A percentile compares a stretch with the other conserved stretches of the same genome.
Conservation (phyloP, 2,797 vertebrate species). For the Echiichthys vipera region DNA sequence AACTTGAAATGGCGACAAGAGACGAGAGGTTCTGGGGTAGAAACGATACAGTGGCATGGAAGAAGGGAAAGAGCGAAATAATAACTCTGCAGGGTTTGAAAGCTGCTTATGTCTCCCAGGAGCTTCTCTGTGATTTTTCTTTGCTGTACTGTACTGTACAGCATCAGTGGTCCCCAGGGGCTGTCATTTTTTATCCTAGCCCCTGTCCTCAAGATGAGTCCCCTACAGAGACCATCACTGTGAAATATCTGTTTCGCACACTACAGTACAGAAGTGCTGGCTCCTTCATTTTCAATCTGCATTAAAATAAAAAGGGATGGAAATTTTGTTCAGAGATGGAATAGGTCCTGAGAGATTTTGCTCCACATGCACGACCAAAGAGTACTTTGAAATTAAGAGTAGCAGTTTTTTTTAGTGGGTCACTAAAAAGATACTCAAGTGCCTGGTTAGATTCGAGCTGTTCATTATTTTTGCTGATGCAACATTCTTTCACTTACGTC, state of each 20-base stretch:
- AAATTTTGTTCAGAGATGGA: constrained; percentile 16
- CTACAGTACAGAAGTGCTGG: constrained; percentile 5
- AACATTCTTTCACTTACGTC: background rate
- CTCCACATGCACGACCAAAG: background rate
- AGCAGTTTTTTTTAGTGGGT: constrained; percentile 25
- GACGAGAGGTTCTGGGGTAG: constrained; percentile 3
- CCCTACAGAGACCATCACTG: constrained; percentile 27
- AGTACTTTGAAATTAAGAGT: background rate
- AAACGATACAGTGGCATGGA: constrained; percentile 18
- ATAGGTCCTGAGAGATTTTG: constrained; percentile 3
- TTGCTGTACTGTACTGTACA: constrained; percentile 23
- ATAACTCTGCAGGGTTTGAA: constrained; percentile 46
- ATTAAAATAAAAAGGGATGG: constrained; percentile 24
- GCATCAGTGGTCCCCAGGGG: constrained; percentile 25
- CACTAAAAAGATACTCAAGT: background rate
- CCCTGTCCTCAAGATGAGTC: constrained; percentile 55
- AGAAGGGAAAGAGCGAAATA: constrained; percentile 31
- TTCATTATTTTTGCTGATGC: background rate
- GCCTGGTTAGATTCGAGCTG: background rate
- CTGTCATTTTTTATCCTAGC: constrained; percentile 28
- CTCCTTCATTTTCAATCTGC: constrained; percentile 20
- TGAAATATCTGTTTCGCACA: constrained; percentile 30
- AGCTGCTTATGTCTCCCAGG: constrained; percentile 66
- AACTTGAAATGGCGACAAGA: constrained; percentile 21
- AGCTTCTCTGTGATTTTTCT: constrained; percentile 36